These are phyloP conservation scores for Meles meles DNA, from an alignment of 2,113 vertebrate species.

Conservation along the genomic window DNA sequence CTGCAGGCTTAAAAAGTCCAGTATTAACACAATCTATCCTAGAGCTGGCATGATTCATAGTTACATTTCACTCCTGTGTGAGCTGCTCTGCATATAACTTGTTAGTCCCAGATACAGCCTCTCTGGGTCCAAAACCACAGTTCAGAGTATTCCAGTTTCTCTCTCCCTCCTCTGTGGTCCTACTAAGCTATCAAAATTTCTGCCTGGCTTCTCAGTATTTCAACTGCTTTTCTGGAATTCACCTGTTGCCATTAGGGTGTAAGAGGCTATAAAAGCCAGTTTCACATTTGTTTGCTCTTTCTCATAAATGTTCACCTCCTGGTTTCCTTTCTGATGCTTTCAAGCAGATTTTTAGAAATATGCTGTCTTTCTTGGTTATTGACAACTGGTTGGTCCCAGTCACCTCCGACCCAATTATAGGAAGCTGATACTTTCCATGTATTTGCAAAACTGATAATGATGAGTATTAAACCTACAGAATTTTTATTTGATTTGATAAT, in stretches of 20 bases:
- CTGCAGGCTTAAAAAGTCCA: neutral
- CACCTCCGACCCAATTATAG: neutral
- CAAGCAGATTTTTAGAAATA: neutral
- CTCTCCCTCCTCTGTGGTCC: neutral
- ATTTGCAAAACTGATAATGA: neutral
- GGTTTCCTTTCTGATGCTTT: neutral
- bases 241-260: neutral
- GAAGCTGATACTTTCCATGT: neutral
- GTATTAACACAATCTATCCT: neutral
- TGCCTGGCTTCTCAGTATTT: neutral
- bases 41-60: neutral
- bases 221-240: neutral
- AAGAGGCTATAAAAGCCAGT: neutral
- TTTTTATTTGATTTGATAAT: neutral
- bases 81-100: neutral
- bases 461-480: neutral
- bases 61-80: neutral
- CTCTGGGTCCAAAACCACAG: neutral
- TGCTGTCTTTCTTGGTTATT: neutral
- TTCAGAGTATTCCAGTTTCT: neutral
- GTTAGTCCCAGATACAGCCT: neutral
- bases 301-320: neutral
- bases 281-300: neutral
- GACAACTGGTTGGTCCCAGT: neutral
- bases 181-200: neutral